Conservation (phyloP, 2,797 vertebrate genomes). For the Hirundo rustica region DNA sequence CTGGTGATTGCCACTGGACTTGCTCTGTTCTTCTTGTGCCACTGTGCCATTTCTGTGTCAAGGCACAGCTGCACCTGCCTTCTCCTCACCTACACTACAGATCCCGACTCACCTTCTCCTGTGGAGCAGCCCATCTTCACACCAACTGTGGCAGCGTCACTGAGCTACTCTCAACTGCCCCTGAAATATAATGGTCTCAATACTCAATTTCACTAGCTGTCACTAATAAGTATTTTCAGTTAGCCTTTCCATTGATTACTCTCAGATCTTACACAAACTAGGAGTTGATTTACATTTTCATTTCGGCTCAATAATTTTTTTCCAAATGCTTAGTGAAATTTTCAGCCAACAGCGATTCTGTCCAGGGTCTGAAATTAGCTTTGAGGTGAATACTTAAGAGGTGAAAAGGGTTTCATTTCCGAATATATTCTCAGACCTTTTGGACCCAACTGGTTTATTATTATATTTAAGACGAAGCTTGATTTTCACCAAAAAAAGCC, state of each 20-base stretch:
- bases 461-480: neutral
- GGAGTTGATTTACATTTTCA: neutral
- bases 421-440: neutral
- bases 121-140: neutral
- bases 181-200: neutral
- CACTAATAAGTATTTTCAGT: neutral
- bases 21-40: neutral
- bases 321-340: neutral
- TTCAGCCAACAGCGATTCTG: neutral
- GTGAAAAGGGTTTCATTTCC: neutral
- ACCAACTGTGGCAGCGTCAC: neutral
- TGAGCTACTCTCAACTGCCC: neutral
- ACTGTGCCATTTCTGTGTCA: fast-evolving
- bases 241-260: neutral
- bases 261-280: neutral
- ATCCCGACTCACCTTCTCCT: neutral
- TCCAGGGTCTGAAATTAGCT: neutral
- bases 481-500: neutral
- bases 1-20: neutral
- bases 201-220: neutral
- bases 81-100: neutral
- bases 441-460: neutral
- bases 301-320: neutral
- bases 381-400: neutral
- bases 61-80: neutral